phyloP scores from a whole-genome alignment of 2,113 vertebrate species.

The Pelecanus crispus region DNA sequence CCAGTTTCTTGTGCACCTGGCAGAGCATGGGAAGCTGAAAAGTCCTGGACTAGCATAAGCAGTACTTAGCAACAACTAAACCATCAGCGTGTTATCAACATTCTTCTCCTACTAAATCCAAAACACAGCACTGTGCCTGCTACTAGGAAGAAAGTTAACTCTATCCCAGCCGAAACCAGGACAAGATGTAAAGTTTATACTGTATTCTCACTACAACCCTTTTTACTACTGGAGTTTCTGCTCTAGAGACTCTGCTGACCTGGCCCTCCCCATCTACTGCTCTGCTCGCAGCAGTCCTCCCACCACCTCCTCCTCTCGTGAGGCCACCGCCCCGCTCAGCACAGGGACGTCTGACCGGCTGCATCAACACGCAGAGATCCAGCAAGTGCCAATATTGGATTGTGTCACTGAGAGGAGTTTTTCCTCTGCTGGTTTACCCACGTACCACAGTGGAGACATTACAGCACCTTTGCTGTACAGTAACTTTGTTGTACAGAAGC shows the following conservation, averaged over 20 bases:
- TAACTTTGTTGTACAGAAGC: not conserved
- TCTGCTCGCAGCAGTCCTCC: no score
- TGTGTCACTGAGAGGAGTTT: fast-evolving
- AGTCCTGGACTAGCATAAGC: no score
- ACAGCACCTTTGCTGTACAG: not conserved
- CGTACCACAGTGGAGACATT: no score
- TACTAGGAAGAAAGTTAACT: no score
- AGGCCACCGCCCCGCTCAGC: not conserved
- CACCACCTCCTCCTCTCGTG: fast-evolving
- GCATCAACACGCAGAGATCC: not conserved
- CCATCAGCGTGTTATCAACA: no score
- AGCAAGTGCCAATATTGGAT: not conserved
- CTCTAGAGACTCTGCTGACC: not conserved
- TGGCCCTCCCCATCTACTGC: fast-evolving
- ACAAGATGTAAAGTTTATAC: not conserved
- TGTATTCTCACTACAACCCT: not conserved
- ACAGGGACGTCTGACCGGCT: not conserved
- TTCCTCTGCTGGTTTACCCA: not conserved
- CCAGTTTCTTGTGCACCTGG: no score
- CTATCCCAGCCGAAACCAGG: no score
- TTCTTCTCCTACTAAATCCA: no score
- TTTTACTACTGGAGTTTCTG: not conserved
- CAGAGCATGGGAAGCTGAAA: no score
- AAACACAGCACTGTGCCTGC: no score
- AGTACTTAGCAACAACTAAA: no score